Conservation (phyloP, 2,888 invertebrate species). For the Eudemis profundana region DNA sequence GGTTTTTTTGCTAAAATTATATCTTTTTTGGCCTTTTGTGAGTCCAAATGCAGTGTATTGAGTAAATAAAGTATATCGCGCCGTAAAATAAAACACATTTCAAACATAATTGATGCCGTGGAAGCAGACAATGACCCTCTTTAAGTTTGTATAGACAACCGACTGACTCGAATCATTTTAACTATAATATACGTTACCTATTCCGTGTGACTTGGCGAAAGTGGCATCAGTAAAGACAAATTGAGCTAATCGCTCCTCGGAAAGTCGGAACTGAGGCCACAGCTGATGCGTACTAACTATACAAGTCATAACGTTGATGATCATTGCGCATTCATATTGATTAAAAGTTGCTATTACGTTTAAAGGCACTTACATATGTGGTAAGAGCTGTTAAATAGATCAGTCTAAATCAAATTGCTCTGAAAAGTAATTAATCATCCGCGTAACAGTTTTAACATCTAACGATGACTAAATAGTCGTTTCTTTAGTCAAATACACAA, state of each 20-base stretch:
- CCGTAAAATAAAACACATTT: no score
- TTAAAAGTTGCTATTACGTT: conserved; percentile 15
- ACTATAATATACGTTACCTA: neutral
- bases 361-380: conserved; percentile 6
- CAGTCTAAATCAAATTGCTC: conserved; percentile 22
- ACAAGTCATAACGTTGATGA: conserved; percentile 30
- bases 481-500: no score
- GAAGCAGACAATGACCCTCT: no score
- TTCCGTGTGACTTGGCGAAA: neutral
- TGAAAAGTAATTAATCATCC: conserved; percentile 2
- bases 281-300: conserved; percentile 15
- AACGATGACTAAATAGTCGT: neutral
- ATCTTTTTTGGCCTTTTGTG: no score
- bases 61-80: no score
- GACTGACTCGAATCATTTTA: neutral
- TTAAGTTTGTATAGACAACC: no score
- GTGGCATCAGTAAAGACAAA: conserved; percentile 19
- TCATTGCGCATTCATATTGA: conserved; percentile 32
- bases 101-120: no score
- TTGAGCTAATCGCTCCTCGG: conserved; percentile 27
- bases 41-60: no score
- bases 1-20: no score
- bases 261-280: conserved; percentile 8
- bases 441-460: conserved; percentile 23
- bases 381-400: conserved; percentile 28